These are phyloP conservation scores for Amia ocellicauda DNA, from an alignment of 2,113 vertebrate genomes.

Conservation along the genomic window DNA sequence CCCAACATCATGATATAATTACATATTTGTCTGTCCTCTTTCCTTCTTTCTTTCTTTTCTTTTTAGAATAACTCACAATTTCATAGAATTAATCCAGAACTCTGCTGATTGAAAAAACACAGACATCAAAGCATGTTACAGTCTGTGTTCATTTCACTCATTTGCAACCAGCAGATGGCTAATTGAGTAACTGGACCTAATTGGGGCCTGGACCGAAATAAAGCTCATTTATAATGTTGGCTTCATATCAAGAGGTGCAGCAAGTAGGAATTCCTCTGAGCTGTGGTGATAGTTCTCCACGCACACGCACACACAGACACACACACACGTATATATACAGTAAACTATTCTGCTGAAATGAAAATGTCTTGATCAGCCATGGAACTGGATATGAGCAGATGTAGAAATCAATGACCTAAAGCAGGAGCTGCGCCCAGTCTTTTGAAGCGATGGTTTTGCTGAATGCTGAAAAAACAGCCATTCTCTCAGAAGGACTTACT, in stretches of 20 bases:
- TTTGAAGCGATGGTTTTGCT: too few species aligned
- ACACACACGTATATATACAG: neutral
- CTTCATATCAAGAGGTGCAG: constrained; percentile 2
- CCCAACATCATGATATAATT: too few species aligned
- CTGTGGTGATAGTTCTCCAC: constrained; percentile 16
- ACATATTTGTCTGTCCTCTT: too few species aligned
- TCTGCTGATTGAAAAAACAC: neutral
- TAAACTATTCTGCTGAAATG: too few species aligned
- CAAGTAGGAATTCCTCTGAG: constrained; percentile 33
- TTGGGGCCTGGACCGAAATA: constrained; percentile 46
- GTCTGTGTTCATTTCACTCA: constrained; percentile 34
- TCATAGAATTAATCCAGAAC: neutral
- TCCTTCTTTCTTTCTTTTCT: too few species aligned
- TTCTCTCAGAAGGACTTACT: too few species aligned
- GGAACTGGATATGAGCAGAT: neutral
- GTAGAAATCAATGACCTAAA: neutral
- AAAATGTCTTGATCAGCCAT: too few species aligned
- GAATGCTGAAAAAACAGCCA: too few species aligned
- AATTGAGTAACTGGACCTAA: constrained; percentile 51
- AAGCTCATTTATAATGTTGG: constrained; percentile 23
- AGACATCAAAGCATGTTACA: neutral
- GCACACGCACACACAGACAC: neutral
- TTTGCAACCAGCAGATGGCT: constrained; percentile 57
- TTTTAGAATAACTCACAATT: too few species aligned
- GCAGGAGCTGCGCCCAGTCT: neutral